These are phyloP conservation scores for Chaetophractus vellerosus DNA, from an alignment of 2,797 vertebrate species.

Conservation along the genomic window DNA sequence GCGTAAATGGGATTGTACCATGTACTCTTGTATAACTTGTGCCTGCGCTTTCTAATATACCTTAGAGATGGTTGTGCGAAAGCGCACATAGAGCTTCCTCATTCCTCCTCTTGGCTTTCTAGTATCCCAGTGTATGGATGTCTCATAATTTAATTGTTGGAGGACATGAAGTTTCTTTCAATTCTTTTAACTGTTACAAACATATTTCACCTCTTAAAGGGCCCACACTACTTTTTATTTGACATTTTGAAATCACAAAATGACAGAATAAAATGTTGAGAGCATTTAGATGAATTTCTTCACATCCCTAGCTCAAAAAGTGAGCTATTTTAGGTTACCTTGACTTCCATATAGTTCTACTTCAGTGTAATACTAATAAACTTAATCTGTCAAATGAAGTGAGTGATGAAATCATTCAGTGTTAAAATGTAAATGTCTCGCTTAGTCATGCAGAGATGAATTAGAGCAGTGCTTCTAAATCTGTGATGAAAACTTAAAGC, in stretches of 20 bases:
- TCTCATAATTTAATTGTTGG: not conserved
- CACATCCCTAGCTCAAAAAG: conserved; percentile 38
- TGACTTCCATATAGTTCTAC: conserved; percentile 19
- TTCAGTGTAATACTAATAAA: conserved; percentile 28
- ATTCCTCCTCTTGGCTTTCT: conserved; percentile 10
- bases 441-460: not conserved
- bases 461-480: not conserved
- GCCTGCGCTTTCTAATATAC: not conserved
- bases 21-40: not conserved
- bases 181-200: not conserved
- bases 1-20: not conserved
- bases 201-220: not conserved
- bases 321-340: conserved; percentile 47
- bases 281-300: conserved; percentile 28
- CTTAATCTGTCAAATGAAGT: conserved; percentile 53
- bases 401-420: conserved; percentile 18
- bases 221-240: not conserved
- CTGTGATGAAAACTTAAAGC: not conserved
- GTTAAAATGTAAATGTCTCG: conserved; percentile 33
- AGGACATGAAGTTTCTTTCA: not conserved
- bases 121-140: not conserved
- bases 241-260: conserved; percentile 2
- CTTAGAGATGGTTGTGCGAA: not conserved
- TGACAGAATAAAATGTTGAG: conserved; percentile 59
- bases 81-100: not conserved